These are phyloP conservation scores for Ornithoptera priamus DNA, from an alignment of 2,888 invertebrate genomes.

Conservation along the genomic window DNA sequence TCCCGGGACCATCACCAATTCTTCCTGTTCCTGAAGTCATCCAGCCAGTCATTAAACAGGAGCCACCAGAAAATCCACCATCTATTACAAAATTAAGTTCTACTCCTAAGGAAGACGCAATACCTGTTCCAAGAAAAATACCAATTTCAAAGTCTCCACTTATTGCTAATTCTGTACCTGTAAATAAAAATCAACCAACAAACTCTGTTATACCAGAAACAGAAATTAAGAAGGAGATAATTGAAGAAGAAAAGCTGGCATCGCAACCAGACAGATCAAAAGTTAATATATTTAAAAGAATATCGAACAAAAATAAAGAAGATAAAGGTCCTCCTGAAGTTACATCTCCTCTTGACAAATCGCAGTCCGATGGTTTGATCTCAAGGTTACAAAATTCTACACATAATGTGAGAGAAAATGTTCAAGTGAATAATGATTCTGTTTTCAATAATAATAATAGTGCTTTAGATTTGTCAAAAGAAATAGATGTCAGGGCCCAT, in stretches of 20 bases:
- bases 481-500: conserved; percentile 73
- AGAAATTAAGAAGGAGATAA: conserved; percentile 76
- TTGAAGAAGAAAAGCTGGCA: conserved; percentile 81
- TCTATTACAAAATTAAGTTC: conserved; percentile 44
- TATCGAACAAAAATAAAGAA: conserved; percentile 87
- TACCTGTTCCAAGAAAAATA: conserved; percentile 74
- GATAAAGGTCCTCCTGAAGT: conserved; percentile 75
- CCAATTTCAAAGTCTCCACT: conserved; percentile 74
- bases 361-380: conserved; percentile 67
- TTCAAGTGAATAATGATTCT: conserved; percentile 63
- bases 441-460: conserved; percentile 75
- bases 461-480: conserved; percentile 74
- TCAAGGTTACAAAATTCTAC: conserved; percentile 68
- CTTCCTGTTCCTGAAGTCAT: conserved; percentile 45
- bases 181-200: conserved; percentile 53
- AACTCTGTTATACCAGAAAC: conserved; percentile 59
- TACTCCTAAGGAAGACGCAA: conserved; percentile 58
- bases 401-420: conserved; percentile 53
- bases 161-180: conserved; percentile 60
- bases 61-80: conserved; percentile 49
- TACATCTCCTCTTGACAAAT: conserved; percentile 60
- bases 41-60: conserved; percentile 64
- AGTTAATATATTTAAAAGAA: conserved; percentile 92
- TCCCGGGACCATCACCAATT: conserved; percentile 36
- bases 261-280: conserved; percentile 92